phyloP scores from a whole-genome alignment of 1,140 invertebrate genomes.

The Dermatophagoides farinae region DNA sequence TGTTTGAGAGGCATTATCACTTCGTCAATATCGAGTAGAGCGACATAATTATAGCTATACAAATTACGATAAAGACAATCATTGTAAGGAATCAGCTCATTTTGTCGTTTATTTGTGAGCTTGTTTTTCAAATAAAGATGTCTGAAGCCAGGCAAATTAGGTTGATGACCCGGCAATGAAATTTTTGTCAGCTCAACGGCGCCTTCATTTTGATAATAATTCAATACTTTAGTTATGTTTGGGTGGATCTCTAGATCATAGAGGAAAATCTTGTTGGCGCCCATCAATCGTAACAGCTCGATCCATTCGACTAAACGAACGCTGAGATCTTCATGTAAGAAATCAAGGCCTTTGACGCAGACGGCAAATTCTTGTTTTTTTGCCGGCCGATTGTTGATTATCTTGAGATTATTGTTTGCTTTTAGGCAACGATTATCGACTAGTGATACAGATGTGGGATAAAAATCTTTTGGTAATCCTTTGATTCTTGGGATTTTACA shows the following conservation, averaged over 20 bases:
- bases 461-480: conserved; percentile 24
- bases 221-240: conserved; percentile 67
- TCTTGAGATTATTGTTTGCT: conserved; percentile 61
- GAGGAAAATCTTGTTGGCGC: conserved; percentile 77
- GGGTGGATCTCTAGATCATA: conserved; percentile 76
- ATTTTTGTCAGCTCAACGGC: conserved; percentile 62
- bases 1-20: conserved; percentile 73
- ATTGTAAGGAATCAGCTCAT: conserved; percentile 88
- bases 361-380: conserved; percentile 65
- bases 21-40: conserved; percentile 76
- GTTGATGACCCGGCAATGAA: conserved; percentile 69
- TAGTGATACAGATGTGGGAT: conserved; percentile 62
- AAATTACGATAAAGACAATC: conserved; percentile 85
- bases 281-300: conserved; percentile 58
- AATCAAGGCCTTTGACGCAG: conserved; percentile 81
- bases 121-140: conserved; percentile 73
- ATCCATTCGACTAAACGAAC: conserved; percentile 85
- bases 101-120: conserved; percentile 69
- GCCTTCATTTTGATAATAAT: conserved; percentile 51
- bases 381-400: conserved; percentile 45
- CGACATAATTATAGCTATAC: conserved; percentile 72
- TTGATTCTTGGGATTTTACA: conserved; percentile 44
- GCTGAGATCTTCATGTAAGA: conserved; percentile 69
- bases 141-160: conserved; percentile 64
- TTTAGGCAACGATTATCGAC: conserved; percentile 64